Evolutionary conservation across 2,113 vertebrate species (phyloP).

Genomic region (Corythoichthys haematopterus): DNA sequence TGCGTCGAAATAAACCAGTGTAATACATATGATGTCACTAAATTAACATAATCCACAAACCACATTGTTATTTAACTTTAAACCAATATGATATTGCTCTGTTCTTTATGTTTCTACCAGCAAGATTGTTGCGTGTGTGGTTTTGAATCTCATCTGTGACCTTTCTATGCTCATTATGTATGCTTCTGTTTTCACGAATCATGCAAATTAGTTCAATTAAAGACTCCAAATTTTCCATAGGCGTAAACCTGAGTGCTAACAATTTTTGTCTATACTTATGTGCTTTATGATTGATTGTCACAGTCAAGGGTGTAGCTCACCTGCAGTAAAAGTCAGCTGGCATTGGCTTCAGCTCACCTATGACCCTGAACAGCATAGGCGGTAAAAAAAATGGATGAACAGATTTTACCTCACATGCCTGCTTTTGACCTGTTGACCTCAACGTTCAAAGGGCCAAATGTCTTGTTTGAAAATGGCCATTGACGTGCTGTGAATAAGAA

Average conservation of each 20-base stretch:
- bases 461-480: conserved; percentile 37
- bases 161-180: not conserved
- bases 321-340: not conserved
- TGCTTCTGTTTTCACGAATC: not conserved
- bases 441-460: conserved; percentile 31
- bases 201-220: not conserved
- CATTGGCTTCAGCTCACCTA: not conserved
- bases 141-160: not conserved
- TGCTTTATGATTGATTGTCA: not conserved
- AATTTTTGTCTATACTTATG: too few relatives aligned
- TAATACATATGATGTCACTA: not conserved
- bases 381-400: not conserved
- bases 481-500: conserved; percentile 56
- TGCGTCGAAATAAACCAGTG: too few relatives aligned
- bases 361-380: not conserved
- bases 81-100: too few relatives aligned
- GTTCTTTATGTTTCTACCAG: too few relatives aligned
- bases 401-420: conserved; percentile 30
- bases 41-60: not conserved
- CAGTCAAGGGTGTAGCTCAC: not conserved
- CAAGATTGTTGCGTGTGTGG: too few relatives aligned
- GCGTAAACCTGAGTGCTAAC: not conserved
- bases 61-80: too few relatives aligned
- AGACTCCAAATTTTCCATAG: not conserved
- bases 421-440: conserved; percentile 43